Conservation (phyloP, 2,797 vertebrate species). For the Oryzias sinensis region DNA sequence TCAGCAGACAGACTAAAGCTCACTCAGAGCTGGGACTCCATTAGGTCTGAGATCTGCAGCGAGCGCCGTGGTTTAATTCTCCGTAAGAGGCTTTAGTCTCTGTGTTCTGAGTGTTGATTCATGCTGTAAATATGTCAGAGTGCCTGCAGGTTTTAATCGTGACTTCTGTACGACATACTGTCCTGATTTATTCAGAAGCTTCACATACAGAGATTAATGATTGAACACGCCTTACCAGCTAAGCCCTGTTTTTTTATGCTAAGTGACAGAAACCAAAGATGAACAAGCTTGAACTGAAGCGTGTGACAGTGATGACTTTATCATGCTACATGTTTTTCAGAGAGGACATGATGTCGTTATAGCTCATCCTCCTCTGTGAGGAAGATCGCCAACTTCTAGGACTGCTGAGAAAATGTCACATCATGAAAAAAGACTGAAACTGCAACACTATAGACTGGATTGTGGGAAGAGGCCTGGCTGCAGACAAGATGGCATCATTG, state of each 20-base stretch:
- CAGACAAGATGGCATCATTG: no score
- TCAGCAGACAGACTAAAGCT: not conserved
- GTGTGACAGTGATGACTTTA: no score
- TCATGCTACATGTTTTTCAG: no score
- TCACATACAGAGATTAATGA: not conserved
- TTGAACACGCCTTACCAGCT: not conserved
- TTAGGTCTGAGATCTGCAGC: not conserved
- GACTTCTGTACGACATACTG: no score
- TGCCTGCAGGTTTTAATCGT: not conserved
- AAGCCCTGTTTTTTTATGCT: no score
- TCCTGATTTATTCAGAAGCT: not conserved
- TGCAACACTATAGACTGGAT: not conserved
- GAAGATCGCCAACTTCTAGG: not conserved
- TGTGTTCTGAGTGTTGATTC: not conserved
- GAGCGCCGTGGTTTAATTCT: not conserved
- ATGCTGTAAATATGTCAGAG: not conserved
- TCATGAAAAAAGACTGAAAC: not conserved
- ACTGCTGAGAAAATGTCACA: not conserved
- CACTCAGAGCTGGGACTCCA: not conserved
- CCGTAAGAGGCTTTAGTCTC: not conserved
- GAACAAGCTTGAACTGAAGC: not conserved
- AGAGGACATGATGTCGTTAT: no score
- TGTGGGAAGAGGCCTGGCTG: not conserved
- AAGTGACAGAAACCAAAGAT: not conserved
- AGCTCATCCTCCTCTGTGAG: not conserved